phyloP scores from a whole-genome alignment of 2,888 invertebrate genomes.

The Tinea trinotella region DNA sequence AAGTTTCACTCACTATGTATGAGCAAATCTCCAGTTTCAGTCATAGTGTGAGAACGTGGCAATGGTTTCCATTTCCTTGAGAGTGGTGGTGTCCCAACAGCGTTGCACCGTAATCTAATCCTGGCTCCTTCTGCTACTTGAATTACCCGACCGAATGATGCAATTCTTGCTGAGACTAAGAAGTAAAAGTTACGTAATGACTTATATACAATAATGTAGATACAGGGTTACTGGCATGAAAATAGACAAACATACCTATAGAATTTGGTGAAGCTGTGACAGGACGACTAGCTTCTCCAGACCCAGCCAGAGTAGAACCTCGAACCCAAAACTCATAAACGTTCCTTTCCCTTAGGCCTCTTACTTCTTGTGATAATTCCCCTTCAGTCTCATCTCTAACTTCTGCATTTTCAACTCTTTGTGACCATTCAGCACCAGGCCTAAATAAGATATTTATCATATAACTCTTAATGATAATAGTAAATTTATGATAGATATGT shows the following conservation, averaged over 20 bases:
- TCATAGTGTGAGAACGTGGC: slow-evolving; percentile 71
- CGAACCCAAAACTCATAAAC: slow-evolving; percentile 89
- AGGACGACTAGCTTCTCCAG: slow-evolving; percentile 74
- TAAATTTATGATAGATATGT: not conserved
- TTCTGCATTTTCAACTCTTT: slow-evolving; percentile 37
- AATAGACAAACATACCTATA: slow-evolving; percentile 10
- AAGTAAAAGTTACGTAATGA: slow-evolving; percentile 15
- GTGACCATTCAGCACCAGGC: slow-evolving; percentile 50
- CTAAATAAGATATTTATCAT: slow-evolving; percentile 25
- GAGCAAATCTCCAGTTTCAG: slow-evolving; percentile 73
- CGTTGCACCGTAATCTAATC: slow-evolving; percentile 77
- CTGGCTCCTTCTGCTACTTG: slow-evolving; percentile 74
- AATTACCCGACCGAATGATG: slow-evolving; percentile 80
- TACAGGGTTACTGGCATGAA: not conserved
- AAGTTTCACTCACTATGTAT: slow-evolving; percentile 71
- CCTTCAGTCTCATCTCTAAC: slow-evolving; percentile 23
- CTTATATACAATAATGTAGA: not conserved
- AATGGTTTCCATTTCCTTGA: slow-evolving; percentile 73
- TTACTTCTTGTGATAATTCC: slow-evolving; percentile 74
- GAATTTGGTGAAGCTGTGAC: slow-evolving; percentile 54
- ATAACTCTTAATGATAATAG: not conserved
- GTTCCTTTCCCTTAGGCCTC: slow-evolving; percentile 77
- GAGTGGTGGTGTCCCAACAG: slow-evolving; percentile 76
- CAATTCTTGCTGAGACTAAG: slow-evolving; percentile 82
- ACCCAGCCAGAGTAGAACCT: slow-evolving; percentile 79